Base-by-base conservation (phyloP, 2,797 vertebrate species). In the Heliangelus exortis region DNA sequence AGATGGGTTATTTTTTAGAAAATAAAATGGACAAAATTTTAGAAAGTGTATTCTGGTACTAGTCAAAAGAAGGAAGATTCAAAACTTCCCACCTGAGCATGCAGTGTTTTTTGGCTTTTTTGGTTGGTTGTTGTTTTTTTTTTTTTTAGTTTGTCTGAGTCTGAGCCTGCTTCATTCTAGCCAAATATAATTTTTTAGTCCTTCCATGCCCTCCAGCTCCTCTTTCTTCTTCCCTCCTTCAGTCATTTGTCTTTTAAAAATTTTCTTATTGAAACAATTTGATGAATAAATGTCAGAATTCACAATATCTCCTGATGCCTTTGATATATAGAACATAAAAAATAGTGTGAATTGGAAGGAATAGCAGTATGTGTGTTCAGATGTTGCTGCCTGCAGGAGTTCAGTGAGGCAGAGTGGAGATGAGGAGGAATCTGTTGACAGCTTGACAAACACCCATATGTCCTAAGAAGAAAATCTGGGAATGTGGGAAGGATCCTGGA, bases 201-300 rank as follows among this genome's bases (percentile, higher is more conserved):
- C n/a, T 87, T 15, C 11, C 2, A 3, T 23, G 43, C 2, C 1
- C 3, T 7, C 9, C 16, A 28, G 15, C 5, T 82, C 16, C 7
- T 55, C 31, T 50, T 76, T 2, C 1, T 81, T 26, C 26, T 84
- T 69, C 43, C 11, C 9, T 59, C 19, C 4, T 76, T 74, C 6
- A 7, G 22, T 50, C 1, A 31, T 55, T 87, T 69, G 29, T 53
- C 7, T 73, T 62, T 17, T 53, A 25, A 8, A 1, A 36, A 6
- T 19, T 74, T 91, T 29, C 6, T 57, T 36, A 7, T 20, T 74
- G 28, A 63, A 87, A n/a, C 7, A 29, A 34, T 29, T 72, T 72
- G 28, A 79, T 2, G 3, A 84, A 55, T 36, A 41, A 63, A 12
- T 83, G 77, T 67, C 28, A 23, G 61, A 80, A 90, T 26, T 84